phyloP scores from a whole-genome alignment of 2,888 invertebrate species.

The Exephanes ischioxanthus region DNA sequence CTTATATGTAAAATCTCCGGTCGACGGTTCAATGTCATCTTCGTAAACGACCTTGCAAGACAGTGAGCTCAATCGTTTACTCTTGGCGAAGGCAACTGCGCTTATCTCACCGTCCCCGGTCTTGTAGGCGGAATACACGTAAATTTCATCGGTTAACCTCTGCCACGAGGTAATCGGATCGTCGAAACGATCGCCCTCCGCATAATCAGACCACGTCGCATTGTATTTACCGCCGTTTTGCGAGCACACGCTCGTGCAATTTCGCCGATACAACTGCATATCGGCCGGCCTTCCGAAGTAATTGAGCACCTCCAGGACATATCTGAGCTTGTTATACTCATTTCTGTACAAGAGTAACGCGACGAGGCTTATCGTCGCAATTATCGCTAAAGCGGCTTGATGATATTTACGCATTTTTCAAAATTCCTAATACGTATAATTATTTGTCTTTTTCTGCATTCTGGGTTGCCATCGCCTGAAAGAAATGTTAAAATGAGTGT shows the following conservation, averaged over 20 bases:
- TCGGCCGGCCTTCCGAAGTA: constrained; percentile 90
- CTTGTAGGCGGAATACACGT: constrained; percentile 90
- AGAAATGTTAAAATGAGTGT: not conserved
- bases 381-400: constrained; percentile 90
- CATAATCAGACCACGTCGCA: constrained; percentile 67
- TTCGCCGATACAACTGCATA: constrained; percentile 85
- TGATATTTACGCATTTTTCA: constrained; percentile 93
- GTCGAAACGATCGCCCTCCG: constrained; percentile 84
- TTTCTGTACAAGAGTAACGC: constrained; percentile 93
- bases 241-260: constrained; percentile 80
- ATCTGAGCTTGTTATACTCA: constrained; percentile 93
- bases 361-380: constrained; percentile 90
- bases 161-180: constrained; percentile 89
- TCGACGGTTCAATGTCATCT: constrained; percentile 86
- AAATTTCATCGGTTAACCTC: constrained; percentile 88
- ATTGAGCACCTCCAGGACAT: constrained; percentile 94
- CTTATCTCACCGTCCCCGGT: constrained; percentile 87
- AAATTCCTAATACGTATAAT: not conserved
- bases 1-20: constrained; percentile 85
- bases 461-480: not conserved
- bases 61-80: constrained; percentile 85
- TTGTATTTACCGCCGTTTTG: constrained; percentile 50
- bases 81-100: constrained; percentile 88
- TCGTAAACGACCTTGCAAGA: constrained; percentile 90
- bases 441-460: too few relatives aligned